phyloP scores from a whole-genome alignment of 1,140 invertebrate genomes.

The Aphidius ervi region DNA sequence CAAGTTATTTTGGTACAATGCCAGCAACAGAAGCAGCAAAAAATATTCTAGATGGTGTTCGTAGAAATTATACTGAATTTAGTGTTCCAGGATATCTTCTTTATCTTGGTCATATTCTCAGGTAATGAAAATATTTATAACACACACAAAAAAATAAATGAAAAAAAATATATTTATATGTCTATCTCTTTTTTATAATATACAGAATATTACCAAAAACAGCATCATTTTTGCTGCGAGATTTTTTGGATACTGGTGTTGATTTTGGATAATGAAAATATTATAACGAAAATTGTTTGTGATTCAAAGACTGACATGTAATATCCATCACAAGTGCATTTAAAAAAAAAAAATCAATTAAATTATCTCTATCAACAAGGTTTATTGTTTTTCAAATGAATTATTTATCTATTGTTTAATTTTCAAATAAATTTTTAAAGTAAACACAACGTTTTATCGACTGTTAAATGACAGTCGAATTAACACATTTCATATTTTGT shows the following conservation, averaged over 20 bases:
- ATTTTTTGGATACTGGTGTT: constrained; percentile 62
- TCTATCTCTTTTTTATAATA: background rate
- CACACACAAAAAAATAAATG: background rate
- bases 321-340: background rate
- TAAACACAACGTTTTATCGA: no score
- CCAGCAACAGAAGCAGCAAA: constrained; percentile 55
- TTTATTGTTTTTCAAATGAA: no score
- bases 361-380: no score
- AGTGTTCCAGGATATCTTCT: constrained; percentile 61
- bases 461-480: no score
- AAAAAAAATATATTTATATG: no score
- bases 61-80: constrained; percentile 59
- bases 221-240: constrained; percentile 59
- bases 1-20: constrained; percentile 64
- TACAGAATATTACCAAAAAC: constrained; percentile 57
- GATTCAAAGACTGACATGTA: constrained; percentile 6
- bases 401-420: no score
- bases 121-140: constrained; percentile 32
- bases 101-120: constrained; percentile 57
- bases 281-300: background rate
- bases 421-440: no score
- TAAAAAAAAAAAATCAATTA: no score
- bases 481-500: no score
- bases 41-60: constrained; percentile 58
- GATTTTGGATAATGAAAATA: constrained; percentile 59